Evolutionary conservation across 1,140 invertebrate species (phyloP).

Genomic region (Penaeus indicus): DNA sequence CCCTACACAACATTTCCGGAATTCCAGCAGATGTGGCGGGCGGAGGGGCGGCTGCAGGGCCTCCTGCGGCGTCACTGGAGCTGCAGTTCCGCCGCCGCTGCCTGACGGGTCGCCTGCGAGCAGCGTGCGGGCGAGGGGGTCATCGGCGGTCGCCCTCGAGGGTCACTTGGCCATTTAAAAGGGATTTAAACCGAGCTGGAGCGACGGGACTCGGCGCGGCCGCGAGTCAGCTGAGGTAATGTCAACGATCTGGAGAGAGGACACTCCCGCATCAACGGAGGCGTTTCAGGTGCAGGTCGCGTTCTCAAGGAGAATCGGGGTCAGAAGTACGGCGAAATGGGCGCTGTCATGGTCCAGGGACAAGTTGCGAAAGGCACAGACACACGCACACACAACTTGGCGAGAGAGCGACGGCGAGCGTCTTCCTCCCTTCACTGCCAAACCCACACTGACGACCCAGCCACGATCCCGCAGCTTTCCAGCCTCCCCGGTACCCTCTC

Average conservation of each 20-base stretch:
- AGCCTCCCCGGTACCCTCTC: constrained; percentile 8
- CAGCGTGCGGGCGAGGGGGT: not conserved
- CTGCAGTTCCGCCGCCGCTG: not conserved
- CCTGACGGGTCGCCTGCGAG: not conserved
- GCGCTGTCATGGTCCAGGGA: no score
- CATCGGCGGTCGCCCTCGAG: not conserved
- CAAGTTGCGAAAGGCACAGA: no score
- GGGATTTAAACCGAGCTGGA: not conserved
- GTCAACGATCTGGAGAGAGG: constrained; percentile 38
- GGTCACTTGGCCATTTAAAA: constrained; percentile 15
- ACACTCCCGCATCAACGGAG: not conserved
- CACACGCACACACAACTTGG: no score
- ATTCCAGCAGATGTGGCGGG: not conserved
- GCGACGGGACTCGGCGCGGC: constrained; percentile 27
- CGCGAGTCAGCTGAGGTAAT: constrained; percentile 34
- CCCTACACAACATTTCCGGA: not conserved
- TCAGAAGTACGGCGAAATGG: not conserved
- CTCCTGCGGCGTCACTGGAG: not conserved
- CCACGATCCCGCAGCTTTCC: constrained; percentile 18
- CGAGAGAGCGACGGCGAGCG: not conserved
- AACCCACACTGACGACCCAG: constrained; percentile 26
- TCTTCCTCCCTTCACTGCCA: not conserved
- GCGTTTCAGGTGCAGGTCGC: not conserved
- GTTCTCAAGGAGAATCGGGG: not conserved
- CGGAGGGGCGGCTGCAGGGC: no score